Evolutionary conservation across 2,888 invertebrate genomes (phyloP), one percentile per base, ranked within the genome.

Genomic region (Nymphalis polychloros): DNA sequence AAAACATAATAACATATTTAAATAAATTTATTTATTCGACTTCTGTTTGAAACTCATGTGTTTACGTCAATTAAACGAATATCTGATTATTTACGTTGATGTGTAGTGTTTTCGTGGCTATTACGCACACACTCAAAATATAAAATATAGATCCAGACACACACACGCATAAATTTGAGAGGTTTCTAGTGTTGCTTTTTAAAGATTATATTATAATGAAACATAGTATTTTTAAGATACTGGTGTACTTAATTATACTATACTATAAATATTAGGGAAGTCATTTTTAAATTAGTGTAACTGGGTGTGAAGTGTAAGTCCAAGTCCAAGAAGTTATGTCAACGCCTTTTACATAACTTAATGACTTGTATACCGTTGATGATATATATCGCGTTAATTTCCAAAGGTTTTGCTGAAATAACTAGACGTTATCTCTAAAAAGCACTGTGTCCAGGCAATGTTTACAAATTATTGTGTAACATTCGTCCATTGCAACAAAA

Each of bases 401-500:
- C 27, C 35, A 55, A 55, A 57, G 27, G 49, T n/a, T 60, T 31
- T 10, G 20, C 46, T 65, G 27, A 31, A 19, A 59, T 49, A 49
- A 20, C 19, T 47, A 55, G 20, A 62, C n/a, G 31, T 47, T 31
- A 66, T 66, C 61, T 66, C 41, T 35, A 17, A 59, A 65, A 61
- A 61, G 48, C 59, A 57, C 35, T 55, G 61, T 61, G 65, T 60
- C 66, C 61, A 61, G 23, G 31, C 52, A 13, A 13, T 1, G 31
- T 49, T 67, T 62, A 67, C 53, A 55, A 61, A 23, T 55, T 41
- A 55, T 67, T 64, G 64, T 41, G 64, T 57, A 68, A 71, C 72
- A 13, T 35, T 55, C 17, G 48, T 53, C 49, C 27, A 72, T 80
- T 73, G 67, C 70, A 76, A 78, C 78, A 72, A 78, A 76, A 77